Evolutionary conservation across 2,113 vertebrate genomes (phyloP).

Genomic region (Jacana jacana): DNA sequence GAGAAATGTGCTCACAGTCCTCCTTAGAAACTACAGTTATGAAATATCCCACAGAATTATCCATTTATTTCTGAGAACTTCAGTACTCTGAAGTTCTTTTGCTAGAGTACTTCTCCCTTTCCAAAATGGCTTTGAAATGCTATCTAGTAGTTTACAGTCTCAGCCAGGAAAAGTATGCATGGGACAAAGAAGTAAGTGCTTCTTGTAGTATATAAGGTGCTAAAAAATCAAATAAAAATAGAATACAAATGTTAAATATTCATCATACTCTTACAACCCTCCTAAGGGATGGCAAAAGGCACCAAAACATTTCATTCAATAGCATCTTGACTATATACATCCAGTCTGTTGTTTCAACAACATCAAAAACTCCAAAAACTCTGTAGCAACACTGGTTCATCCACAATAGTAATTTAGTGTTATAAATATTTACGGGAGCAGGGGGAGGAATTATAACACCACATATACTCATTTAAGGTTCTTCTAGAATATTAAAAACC

Average conservation of each 20-base stretch:
- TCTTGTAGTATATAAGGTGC: background rate
- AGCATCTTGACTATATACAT: background rate
- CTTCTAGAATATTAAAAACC: background rate
- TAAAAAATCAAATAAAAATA: background rate
- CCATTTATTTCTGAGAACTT: background rate
- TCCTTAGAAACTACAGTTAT: background rate
- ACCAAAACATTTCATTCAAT: background rate
- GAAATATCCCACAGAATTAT: background rate
- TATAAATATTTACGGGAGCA: background rate
- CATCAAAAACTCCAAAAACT: background rate
- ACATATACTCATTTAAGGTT: background rate
- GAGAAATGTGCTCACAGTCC: background rate
- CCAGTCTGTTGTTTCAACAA: background rate
- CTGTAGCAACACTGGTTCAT: background rate
- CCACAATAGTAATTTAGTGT: background rate
- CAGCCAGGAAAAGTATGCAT: background rate
- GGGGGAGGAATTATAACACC: background rate
- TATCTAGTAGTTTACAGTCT: background rate
- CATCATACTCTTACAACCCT: background rate
- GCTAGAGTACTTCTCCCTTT: background rate
- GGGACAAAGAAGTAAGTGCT: background rate
- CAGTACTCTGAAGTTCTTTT: background rate
- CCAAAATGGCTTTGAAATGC: background rate
- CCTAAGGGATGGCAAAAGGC: background rate
- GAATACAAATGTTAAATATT: background rate